phyloP scores from a whole-genome alignment of 2,888 invertebrate species.

The Oscheius sp. region DNA sequence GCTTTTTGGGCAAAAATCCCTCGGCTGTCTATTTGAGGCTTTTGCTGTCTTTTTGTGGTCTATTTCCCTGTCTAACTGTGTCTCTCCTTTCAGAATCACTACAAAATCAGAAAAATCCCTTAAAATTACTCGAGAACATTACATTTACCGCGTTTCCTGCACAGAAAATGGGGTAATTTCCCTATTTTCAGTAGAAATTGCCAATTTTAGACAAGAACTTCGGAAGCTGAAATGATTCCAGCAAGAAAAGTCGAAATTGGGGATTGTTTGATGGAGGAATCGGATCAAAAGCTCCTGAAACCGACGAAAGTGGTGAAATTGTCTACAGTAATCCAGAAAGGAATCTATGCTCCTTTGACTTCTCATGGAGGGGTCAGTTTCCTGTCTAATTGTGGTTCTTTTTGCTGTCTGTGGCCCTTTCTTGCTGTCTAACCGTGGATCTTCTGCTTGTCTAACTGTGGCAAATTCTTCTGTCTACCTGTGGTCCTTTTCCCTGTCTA shows the following conservation, averaged over 20 bases:
- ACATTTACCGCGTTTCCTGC: slow-evolving; percentile 60
- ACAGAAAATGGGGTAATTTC: neutral
- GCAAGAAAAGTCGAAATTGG: slow-evolving; percentile 61
- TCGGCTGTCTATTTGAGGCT: too few species aligned
- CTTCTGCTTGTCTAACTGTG: too few species aligned
- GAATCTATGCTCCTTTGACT: slow-evolving; percentile 69
- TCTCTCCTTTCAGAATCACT: slow-evolving; percentile 37
- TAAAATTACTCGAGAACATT: slow-evolving; percentile 66
- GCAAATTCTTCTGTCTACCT: too few species aligned
- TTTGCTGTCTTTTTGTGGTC: too few species aligned
- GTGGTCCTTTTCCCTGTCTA: too few species aligned
- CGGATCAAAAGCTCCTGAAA: neutral
- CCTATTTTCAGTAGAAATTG: too few species aligned
- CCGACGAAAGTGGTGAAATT: slow-evolving; percentile 45
- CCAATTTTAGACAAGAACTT: too few species aligned
- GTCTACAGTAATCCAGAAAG: slow-evolving; percentile 49
- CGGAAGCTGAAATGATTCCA: slow-evolving; percentile 43
- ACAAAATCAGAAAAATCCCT: slow-evolving; percentile 54
- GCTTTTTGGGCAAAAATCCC: too few species aligned
- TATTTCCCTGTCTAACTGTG: too few species aligned
- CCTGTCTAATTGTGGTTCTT: too few species aligned
- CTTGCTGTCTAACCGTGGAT: too few species aligned
- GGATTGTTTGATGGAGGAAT: slow-evolving; percentile 61
- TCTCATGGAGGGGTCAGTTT: slow-evolving; percentile 42
- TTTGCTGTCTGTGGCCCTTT: too few species aligned